phyloP scores from a whole-genome alignment of 1,140 invertebrate species.

The Leptinotarsa defecta region DNA sequence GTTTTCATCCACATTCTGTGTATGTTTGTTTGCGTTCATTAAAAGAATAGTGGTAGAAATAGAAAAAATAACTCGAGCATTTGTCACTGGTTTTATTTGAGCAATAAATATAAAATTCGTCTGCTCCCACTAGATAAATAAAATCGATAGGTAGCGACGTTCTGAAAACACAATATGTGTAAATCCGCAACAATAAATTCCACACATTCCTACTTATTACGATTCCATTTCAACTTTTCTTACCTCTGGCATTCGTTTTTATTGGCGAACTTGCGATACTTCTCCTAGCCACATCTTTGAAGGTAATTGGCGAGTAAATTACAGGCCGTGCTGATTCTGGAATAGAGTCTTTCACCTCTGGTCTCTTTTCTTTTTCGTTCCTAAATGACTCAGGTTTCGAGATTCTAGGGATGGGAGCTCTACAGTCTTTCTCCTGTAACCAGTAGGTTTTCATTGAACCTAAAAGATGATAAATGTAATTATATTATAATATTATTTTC shows the following conservation, averaged over 20 bases:
- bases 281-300: slow-evolving; percentile 77
- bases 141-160: neutral
- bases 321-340: slow-evolving; percentile 48
- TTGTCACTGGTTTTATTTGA: too few relatives aligned
- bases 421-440: slow-evolving; percentile 72
- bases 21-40: too few relatives aligned
- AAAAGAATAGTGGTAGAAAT: too few relatives aligned
- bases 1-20: too few relatives aligned
- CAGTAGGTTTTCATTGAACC: slow-evolving; percentile 94
- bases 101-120: too few relatives aligned
- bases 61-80: too few relatives aligned
- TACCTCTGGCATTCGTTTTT: slow-evolving; percentile 57
- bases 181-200: neutral
- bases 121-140: neutral
- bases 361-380: slow-evolving; percentile 22
- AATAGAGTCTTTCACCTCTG: neutral
- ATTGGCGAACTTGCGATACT: slow-evolving; percentile 76
- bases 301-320: slow-evolving; percentile 83
- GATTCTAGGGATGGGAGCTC: slow-evolving; percentile 56
- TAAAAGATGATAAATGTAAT: slow-evolving; percentile 48
- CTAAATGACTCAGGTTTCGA: neutral
- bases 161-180: neutral
- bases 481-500: too few relatives aligned
- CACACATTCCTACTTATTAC: neutral
- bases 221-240: slow-evolving; percentile 39